A percentile compares a stretch with the other conserved stretches of the same genome.
Conservation (phyloP, 2,888 invertebrate species). For the Pyrrhosoma nymphula region DNA sequence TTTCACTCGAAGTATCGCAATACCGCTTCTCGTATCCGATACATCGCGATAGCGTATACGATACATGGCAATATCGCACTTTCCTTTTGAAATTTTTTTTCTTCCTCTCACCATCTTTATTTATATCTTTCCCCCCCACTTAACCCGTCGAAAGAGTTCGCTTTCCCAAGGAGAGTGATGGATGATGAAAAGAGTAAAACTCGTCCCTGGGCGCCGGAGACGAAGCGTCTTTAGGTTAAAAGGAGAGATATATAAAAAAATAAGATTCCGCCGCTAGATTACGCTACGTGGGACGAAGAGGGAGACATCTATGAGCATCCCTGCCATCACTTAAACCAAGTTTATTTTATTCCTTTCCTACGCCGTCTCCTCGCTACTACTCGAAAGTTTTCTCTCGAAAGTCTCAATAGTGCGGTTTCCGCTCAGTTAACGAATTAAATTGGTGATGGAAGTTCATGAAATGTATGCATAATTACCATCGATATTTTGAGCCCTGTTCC, state of each 20-base stretch:
- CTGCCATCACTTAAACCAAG: not conserved
- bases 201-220: not conserved
- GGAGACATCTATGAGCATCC: not conserved
- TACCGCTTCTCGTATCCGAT: too few species aligned
- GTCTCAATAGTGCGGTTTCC: not conserved
- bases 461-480: not conserved
- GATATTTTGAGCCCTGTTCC: not conserved
- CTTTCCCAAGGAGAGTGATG: not conserved
- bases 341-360: not conserved
- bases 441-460: too few species aligned
- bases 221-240: not conserved
- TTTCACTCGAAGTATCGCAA: too few species aligned
- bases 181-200: not conserved
- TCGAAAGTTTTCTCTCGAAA: not conserved
- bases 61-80: too few species aligned
- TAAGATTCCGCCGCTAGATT: not conserved
- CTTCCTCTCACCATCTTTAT: too few species aligned
- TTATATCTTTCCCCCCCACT: not conserved
- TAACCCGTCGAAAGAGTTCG: not conserved
- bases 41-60: too few species aligned
- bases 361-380: not conserved
- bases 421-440: not conserved
- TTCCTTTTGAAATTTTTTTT: too few species aligned
- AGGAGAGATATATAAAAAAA: not conserved
- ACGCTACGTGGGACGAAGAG: not conserved